Evolutionary conservation across 2,888 invertebrate species (phyloP).

Genomic region (Orchesellides sinensis): DNA sequence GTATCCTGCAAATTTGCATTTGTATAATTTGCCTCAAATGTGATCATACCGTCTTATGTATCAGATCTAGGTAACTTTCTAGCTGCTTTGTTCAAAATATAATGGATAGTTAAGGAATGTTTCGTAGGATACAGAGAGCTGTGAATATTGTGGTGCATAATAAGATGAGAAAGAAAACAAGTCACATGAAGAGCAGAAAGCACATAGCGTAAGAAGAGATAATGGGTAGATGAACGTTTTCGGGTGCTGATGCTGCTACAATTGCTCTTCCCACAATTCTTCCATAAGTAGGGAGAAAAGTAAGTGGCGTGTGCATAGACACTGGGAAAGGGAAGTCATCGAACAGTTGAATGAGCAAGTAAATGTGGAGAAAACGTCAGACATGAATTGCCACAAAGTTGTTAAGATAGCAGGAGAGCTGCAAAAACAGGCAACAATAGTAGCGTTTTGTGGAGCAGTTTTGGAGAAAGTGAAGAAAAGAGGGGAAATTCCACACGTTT

Average conservation of each 20-base stretch:
- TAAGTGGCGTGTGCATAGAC: conserved; percentile 21
- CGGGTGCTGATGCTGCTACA: too few species aligned
- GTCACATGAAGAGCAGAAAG: conserved; percentile 64
- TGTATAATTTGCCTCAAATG: too few species aligned
- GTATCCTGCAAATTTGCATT: too few species aligned
- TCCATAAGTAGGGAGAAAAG: conserved; percentile 1
- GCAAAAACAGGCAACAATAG: neutral
- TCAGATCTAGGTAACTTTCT: too few species aligned
- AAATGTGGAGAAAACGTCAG: conserved; percentile 35
- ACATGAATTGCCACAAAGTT: conserved; percentile 45
- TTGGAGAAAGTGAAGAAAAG: conserved; percentile 42
- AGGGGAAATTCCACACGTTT: conserved; percentile 24
- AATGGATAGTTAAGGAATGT: too few species aligned
- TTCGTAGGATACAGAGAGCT: too few species aligned
- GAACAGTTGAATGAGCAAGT: conserved; percentile 56
- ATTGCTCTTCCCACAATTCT: neutral
- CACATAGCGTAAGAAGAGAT: conserved; percentile 74
- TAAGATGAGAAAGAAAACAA: too few species aligned
- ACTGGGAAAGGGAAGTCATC: conserved; percentile 59
- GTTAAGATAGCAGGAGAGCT: conserved; percentile 3
- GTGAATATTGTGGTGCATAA: too few species aligned
- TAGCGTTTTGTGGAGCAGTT: neutral
- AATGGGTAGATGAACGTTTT: conserved; percentile 70
- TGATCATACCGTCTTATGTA: too few species aligned
- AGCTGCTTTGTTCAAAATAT: too few species aligned